Evolutionary conservation across 2,797 vertebrate genomes (phyloP), one percentile per base, ranked within the genome.

Genomic region (Steatocranus sp.): DNA sequence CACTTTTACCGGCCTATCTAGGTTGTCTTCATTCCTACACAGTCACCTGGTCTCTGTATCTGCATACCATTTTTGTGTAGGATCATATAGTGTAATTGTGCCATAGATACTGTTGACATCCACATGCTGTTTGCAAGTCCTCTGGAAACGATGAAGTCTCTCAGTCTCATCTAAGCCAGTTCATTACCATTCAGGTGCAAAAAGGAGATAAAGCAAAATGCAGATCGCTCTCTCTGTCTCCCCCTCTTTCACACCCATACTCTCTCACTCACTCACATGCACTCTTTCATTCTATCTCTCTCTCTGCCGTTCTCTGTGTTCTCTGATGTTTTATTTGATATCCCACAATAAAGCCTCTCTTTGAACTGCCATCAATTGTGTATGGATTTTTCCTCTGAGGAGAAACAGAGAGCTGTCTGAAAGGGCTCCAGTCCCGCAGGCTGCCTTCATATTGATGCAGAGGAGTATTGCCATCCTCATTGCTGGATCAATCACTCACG

Each of bases 301-400:
- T 58, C 54, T 58, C 54, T 58, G 83, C 80, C 87, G 80, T 90
- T 92, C 93, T 88, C 93, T 94, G 91, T 94, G 93, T 95, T 95
- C 95, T 94, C 94, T 94, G 94, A 95, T 95, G 95, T 95, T 95
- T 96, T 94, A 95, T 96, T 95, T 96, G 95, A 95, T 95, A 96
- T 95, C 94, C 95, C 94, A 95, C 94, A 95, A 96, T 96, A 95
- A 95, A 95, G 95, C 94, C 93, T 95, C 94, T 90, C 93, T 95
- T 96, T 95, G 94, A 95, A 95, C 94, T 93, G 93, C 93, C 95
- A 96, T 96, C 95, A 95, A 96, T 96, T 95, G 95, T 95, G 94
- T 96, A 96, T 96, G 95, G 95, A 96, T 96, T 96, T 96, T 95
- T 94, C 93, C 93, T 95, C 93, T 94, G 94, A 96, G 94, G 93